phyloP scores from a whole-genome alignment of 2,888 invertebrate genomes.

The Xylota segnis region DNA sequence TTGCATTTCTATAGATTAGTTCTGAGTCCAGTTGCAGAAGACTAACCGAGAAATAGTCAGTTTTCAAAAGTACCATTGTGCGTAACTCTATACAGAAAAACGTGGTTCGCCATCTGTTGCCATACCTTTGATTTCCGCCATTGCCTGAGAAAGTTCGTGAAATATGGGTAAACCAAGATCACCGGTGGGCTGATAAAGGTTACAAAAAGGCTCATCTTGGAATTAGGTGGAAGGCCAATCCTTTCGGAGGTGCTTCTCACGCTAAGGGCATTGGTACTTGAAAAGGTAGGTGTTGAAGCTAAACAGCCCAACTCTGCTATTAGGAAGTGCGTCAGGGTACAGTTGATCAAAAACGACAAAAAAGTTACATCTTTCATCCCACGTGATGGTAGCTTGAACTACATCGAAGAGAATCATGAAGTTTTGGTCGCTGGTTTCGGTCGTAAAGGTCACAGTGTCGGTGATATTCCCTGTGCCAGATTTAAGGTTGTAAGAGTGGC shows the following conservation, averaged over 20 bases:
- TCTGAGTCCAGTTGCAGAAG: too few relatives aligned
- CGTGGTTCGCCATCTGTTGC: too few relatives aligned
- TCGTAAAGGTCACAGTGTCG: conserved; percentile 99
- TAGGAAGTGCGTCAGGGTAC: conserved; percentile 99
- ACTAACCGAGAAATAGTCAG: too few relatives aligned
- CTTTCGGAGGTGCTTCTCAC: conserved; percentile 99
- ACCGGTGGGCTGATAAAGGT: conserved; percentile 99
- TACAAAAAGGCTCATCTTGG: conserved; percentile 99
- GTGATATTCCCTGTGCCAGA: conserved; percentile 99
- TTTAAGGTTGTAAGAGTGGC: conserved; percentile 99
- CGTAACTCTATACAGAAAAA: too few relatives aligned
- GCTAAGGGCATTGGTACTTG: conserved; percentile 99
- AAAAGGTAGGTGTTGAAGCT: conserved; percentile 99
- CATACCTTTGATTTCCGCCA: conserved; percentile 84
- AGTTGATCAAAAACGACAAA: conserved; percentile 99
- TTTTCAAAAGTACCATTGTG: too few relatives aligned
- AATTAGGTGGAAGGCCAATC: conserved; percentile 99
- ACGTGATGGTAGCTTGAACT: conserved; percentile 99
- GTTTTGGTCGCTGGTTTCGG: conserved; percentile 99
- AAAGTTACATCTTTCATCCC: conserved; percentile 99
- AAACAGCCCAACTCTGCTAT: conserved; percentile 99
- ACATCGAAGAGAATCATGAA: conserved; percentile 99
- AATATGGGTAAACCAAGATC: conserved; percentile 97
- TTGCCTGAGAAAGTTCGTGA: conserved; percentile 84
- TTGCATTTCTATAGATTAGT: too few relatives aligned